phyloP scores from a whole-genome alignment of 2,113 vertebrate species.

The Xiphophorus maculatus region DNA sequence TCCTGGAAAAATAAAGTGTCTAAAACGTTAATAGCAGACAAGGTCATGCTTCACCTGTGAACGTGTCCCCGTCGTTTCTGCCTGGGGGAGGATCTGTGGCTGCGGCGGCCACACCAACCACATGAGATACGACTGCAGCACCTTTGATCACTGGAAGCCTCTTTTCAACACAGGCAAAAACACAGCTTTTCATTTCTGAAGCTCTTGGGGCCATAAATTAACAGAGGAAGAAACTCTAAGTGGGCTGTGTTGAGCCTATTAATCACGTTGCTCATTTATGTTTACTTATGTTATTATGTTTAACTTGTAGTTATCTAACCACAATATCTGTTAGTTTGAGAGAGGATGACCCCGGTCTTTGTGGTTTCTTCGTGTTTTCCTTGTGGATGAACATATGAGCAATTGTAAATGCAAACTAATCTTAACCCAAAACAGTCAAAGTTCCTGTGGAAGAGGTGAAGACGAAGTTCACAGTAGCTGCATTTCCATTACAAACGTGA shows the following conservation, averaged over 20 bases:
- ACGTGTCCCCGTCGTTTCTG: neutral
- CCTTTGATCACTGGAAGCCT: conserved; percentile 27
- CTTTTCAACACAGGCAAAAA: conserved; percentile 11
- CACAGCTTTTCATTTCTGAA: conserved; percentile 17
- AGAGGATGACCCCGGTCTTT: no score
- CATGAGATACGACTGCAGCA: conserved; percentile 17
- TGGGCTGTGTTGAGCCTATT: conserved; percentile 1
- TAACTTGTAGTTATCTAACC: neutral
- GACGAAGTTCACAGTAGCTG: neutral
- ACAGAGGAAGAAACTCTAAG: neutral
- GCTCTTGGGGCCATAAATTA: conserved; percentile 2
- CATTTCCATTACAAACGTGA: no score
- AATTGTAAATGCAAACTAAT: neutral
- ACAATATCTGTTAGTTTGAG: neutral
- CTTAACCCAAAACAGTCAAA: no score
- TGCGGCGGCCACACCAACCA: conserved; percentile 2
- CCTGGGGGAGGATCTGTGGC: neutral
- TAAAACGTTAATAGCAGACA: neutral
- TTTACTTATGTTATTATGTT: conserved; percentile 1
- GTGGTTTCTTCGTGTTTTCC: no score
- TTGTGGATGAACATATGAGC: neutral
- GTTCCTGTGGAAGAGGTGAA: neutral
- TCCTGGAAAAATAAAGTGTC: neutral
- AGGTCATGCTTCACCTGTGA: neutral
- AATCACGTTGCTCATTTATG: conserved; percentile 21